These are phyloP conservation scores for Diglossa cyanea DNA, from an alignment of 2,797 vertebrate species.

Conservation along the genomic window DNA sequence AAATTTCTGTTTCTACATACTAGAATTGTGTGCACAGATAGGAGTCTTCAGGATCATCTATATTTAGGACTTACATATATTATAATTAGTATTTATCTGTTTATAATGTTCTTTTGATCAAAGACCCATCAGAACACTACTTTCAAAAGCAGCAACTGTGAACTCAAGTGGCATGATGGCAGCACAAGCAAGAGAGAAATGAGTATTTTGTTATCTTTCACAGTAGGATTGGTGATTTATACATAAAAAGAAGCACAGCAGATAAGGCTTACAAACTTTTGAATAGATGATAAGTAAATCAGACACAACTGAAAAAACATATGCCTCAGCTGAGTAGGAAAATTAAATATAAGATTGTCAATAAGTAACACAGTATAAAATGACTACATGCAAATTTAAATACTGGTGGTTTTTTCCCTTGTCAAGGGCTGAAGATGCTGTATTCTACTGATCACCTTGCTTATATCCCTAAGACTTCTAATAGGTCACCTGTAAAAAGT, in stretches of 20 bases:
- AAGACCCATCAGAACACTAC: background rate
- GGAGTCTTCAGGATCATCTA: background rate
- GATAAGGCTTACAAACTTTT: background rate
- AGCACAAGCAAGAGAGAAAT: background rate
- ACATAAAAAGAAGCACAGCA: background rate
- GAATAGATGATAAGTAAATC: background rate
- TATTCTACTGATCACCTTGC: background rate
- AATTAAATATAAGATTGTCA: background rate
- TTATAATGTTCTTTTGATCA: background rate
- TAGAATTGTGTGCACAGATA: background rate
- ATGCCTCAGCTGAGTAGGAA: background rate
- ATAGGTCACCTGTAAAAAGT: background rate
- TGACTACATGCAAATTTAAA: background rate
- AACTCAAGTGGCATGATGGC: background rate
- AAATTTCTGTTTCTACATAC: background rate
- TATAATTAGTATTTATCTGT: background rate
- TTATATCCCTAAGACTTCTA: background rate
- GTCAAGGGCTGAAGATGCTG: background rate
- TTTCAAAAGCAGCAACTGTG: background rate
- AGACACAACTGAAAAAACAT: background rate
- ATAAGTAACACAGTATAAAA: background rate
- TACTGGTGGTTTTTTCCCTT: background rate
- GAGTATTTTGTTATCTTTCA: background rate
- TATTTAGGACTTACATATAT: background rate
- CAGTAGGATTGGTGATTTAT: background rate